phyloP scores from a whole-genome alignment of 1,140 invertebrate genomes.

The Temnothorax curvispinosus region DNA sequence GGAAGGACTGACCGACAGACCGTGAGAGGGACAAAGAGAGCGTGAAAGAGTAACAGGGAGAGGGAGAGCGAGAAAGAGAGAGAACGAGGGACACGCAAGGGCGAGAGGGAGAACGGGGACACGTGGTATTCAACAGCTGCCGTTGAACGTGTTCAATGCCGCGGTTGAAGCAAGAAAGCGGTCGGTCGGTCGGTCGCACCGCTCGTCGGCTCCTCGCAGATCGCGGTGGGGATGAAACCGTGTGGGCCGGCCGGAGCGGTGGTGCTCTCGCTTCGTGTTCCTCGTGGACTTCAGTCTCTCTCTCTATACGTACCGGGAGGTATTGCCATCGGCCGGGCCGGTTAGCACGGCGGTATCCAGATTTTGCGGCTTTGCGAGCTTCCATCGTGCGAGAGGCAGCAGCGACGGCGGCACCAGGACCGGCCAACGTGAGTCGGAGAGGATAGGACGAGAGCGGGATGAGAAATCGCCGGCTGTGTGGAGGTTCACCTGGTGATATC shows the following conservation, averaged over 20 bases:
- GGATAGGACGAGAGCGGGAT: neutral
- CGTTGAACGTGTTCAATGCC: constrained; percentile 85
- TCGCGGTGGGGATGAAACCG: constrained; percentile 74
- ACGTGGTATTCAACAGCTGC: constrained; percentile 85
- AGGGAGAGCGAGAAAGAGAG: neutral
- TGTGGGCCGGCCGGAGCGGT: constrained; percentile 73
- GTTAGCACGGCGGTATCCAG: constrained; percentile 55
- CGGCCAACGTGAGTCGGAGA: constrained; percentile 32
- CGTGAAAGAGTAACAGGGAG: neutral
- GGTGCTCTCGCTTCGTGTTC: constrained; percentile 73
- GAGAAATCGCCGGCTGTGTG: neutral
- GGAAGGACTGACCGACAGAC: neutral
- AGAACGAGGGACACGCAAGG: neutral
- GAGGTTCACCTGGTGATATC: neutral
- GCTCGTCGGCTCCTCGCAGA: constrained; percentile 55
- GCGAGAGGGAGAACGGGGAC: constrained; percentile 52
- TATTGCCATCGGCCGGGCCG: constrained; percentile 62
- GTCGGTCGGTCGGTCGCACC: constrained; percentile 69
- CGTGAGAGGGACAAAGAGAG: neutral
- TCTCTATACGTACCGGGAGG: constrained; percentile 71
- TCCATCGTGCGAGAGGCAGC: constrained; percentile 4
- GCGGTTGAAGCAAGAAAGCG: constrained; percentile 82
- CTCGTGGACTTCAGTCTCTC: constrained; percentile 78
- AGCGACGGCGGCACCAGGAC: constrained; percentile 49
- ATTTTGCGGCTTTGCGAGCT: constrained; percentile 43